Percentiles rank a stretch among this genome's conserved stretches.
phyloP scores from a whole-genome alignment of 1,140 invertebrate genomes.

The Helicoverpa armigera region DNA sequence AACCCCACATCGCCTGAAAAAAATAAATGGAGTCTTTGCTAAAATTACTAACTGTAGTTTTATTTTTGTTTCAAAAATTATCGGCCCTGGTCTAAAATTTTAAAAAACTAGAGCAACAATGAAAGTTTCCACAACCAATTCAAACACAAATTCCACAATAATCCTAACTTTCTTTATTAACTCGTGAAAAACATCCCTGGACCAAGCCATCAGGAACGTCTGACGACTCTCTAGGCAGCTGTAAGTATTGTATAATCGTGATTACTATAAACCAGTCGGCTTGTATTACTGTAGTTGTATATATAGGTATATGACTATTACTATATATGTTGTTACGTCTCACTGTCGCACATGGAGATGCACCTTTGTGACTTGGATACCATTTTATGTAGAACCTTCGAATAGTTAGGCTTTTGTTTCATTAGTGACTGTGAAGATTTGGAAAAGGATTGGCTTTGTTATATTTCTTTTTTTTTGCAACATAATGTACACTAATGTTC shows the following conservation, averaged over 20 bases:
- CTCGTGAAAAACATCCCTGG: neutral
- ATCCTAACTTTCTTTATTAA: neutral
- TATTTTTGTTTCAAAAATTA: no score
- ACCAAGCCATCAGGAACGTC: slow-evolving; percentile 16
- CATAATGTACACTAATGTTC: no score
- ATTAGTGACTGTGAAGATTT: neutral
- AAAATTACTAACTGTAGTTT: neutral
- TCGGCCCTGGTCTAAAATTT: no score
- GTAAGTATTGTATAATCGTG: slow-evolving; percentile 46
- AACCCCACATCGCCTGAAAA: no score
- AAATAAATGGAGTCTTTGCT: no score
- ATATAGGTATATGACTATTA: no score
- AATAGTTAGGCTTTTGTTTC: neutral
- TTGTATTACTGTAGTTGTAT: slow-evolving; percentile 30
- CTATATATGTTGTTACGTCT: no score
- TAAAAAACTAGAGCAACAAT: no score
- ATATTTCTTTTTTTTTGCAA: no score
- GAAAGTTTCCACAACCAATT: no score
- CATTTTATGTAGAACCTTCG: neutral
- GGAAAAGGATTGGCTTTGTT: no score
- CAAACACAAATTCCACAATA: neutral
- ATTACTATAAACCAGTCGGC: slow-evolving; percentile 50
- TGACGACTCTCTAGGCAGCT: slow-evolving; percentile 41
- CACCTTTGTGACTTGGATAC: slow-evolving; percentile 17
- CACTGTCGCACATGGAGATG: slow-evolving; percentile 5